These are phyloP conservation scores for Cercopithecus mona DNA, from an alignment of 2,113 vertebrate species.

Conservation along the genomic window DNA sequence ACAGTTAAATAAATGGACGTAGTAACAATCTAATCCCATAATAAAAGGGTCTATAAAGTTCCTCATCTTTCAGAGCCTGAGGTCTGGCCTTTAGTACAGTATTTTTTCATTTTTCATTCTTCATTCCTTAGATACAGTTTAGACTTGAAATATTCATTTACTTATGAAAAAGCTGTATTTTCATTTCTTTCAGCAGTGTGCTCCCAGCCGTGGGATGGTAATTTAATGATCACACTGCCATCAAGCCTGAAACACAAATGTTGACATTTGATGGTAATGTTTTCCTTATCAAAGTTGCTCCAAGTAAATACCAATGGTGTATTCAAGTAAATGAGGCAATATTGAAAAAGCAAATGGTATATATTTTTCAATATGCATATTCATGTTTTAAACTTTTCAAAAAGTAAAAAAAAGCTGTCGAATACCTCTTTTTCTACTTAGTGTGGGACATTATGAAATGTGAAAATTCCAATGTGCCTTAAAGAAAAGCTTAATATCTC, in stretches of 20 bases:
- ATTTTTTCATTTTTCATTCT: slow-evolving; percentile 24
- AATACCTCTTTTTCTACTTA: slow-evolving; percentile 29
- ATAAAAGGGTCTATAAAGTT: not conserved
- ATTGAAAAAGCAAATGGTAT: slow-evolving; percentile 55
- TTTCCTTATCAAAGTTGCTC: slow-evolving; percentile 61
- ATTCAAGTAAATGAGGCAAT: slow-evolving; percentile 65
- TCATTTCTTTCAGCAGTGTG: slow-evolving; percentile 48
- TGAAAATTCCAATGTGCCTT: not conserved
- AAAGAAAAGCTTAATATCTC: not conserved
- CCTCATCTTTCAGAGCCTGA: not conserved
- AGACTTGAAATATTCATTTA: slow-evolving; percentile 56
- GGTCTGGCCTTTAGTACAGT: not conserved
- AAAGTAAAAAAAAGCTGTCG: not conserved
- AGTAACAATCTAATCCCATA: not conserved
- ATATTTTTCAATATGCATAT: slow-evolving; percentile 32
- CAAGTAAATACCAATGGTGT: slow-evolving; percentile 63
- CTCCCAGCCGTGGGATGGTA: slow-evolving; percentile 42
- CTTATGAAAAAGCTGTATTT: slow-evolving; percentile 49
- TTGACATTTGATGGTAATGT: slow-evolving; percentile 66
- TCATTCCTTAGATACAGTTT: slow-evolving; percentile 3
- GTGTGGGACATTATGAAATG: slow-evolving; percentile 26
- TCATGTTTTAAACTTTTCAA: slow-evolving; percentile 49
- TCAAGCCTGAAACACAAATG: slow-evolving; percentile 67
- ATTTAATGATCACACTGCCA: slow-evolving; percentile 56
- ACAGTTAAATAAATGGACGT: slow-evolving; percentile 17